Base-by-base conservation (phyloP, 1,140 invertebrate genomes). In the Bombus superbus region DNA sequence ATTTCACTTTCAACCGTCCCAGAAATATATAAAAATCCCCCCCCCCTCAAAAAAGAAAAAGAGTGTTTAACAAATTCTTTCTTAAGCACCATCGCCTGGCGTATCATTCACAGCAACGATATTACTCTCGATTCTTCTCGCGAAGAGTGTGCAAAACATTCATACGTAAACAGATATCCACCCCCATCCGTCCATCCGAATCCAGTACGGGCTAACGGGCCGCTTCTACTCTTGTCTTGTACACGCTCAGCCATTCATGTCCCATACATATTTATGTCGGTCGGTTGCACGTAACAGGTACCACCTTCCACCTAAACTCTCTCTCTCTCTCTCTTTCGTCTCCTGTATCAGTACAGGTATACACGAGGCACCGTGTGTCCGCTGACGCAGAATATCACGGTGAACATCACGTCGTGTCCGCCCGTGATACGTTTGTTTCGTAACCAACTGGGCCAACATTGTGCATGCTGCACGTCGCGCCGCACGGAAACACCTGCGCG, bases 261-360 rank as follows among this genome's bases (percentile, higher is more conserved):
- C 88, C 93, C 92, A 94, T 94, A 94, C 93, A 94, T 94, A 94
- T 94, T 94, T 94, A 94, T 94, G 88, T 84, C 82, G 87, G 81
- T 84, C 81, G 86, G 75, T 75, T 88, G 83, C 87, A 90, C 86
- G 89, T 90, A 90, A 90, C 88, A 79, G 88, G 89, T 85, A 83
- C 66, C 28, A 47, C 69, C 78, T 25, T 47, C 73, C n/a, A 69
- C 38, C 25, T 25, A 40, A 22, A 25, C 38, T 53, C 47, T 28
- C 57, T 28, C 57, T 25, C 10, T 57, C 57, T 28, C 57, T 62
- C 28, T 10, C 59, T 62, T 10, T 13, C 28, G 28, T n/a, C 11
- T 62, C 11, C 10, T n/a, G 59, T 82, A 13, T 62, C 59, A 13
- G 81, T 64, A 66, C 59, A 78, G 35, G 38, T 80, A 62, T 47